These are phyloP conservation scores for Priocnemis perturbator DNA, from an alignment of 2,888 invertebrate genomes.

Conservation along the genomic window DNA sequence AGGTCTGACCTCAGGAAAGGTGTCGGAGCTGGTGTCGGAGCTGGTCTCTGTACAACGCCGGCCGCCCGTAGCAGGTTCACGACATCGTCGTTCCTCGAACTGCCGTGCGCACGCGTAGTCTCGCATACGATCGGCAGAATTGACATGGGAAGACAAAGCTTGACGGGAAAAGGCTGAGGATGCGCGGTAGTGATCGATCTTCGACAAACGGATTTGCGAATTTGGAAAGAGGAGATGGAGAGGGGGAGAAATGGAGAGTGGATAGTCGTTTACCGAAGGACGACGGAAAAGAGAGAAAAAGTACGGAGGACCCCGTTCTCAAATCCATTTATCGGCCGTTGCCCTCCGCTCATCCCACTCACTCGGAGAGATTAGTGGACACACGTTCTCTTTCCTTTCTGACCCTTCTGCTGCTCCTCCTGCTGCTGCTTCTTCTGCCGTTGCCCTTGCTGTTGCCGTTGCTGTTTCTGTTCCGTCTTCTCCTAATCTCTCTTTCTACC, in stretches of 20 bases:
- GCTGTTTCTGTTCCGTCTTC: neutral
- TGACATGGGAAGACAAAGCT: too few species aligned
- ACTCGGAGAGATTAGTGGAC: slow-evolving; percentile 60
- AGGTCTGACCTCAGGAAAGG: slow-evolving; percentile 18
- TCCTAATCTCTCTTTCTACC: neutral
- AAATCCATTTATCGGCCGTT: slow-evolving; percentile 67
- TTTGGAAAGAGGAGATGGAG: neutral
- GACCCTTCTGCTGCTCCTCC: neutral
- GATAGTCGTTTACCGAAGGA: neutral
- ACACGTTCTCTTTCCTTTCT: slow-evolving; percentile 37
- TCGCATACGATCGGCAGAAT: too few species aligned
- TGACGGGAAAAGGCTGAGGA: too few species aligned
- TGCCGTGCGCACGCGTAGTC: neutral
- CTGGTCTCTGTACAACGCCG: too few species aligned
- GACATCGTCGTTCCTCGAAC: slow-evolving; percentile 11
- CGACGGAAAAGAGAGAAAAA: slow-evolving; percentile 28
- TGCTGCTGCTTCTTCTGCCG: slow-evolving; percentile 16
- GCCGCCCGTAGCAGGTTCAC: slow-evolving; percentile 6
- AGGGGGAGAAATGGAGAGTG: neutral
- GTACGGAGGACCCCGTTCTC: slow-evolving; percentile 50
- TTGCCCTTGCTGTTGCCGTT: neutral
- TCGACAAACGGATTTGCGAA: too few species aligned
- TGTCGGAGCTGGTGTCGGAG: neutral
- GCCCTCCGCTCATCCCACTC: slow-evolving; percentile 60
- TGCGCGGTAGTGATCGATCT: too few species aligned